phyloP scores from a whole-genome alignment of 2,797 vertebrate genomes.

The Kryptopterus vitreolus region DNA sequence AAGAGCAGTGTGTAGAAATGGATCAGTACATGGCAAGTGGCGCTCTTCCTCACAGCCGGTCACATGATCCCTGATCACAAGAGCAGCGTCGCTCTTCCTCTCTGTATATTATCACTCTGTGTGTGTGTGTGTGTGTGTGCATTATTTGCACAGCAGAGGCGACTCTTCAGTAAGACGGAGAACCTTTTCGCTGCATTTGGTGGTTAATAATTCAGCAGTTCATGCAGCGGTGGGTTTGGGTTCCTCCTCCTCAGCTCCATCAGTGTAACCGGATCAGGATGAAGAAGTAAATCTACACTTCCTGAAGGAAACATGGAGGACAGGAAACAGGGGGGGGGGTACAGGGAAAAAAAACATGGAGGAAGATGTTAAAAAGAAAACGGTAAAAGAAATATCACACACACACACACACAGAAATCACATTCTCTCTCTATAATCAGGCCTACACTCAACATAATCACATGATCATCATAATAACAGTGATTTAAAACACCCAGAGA shows the following conservation, averaged over 20 bases:
- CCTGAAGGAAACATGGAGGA: slow-evolving; percentile 11
- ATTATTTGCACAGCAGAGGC: slow-evolving; percentile 31
- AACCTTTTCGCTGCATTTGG: slow-evolving; percentile 24
- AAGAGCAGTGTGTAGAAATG: neutral
- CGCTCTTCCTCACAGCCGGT: neutral
- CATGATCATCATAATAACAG: neutral
- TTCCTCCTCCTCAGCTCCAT: slow-evolving; percentile 19
- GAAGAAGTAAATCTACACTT: slow-evolving; percentile 7
- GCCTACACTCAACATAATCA: neutral
- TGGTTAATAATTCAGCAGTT: slow-evolving; percentile 57
- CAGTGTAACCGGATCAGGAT: slow-evolving; percentile 31
- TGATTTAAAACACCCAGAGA: neutral
- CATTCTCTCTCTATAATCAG: neutral
- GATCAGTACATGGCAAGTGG: neutral
- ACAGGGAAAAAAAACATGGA: neutral
- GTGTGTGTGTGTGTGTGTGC: neutral
- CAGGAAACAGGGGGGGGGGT: neutral
- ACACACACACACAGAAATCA: neutral
- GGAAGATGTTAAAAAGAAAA: neutral
- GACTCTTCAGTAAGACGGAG: slow-evolving; percentile 41
- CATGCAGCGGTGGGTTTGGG: slow-evolving; percentile 43
- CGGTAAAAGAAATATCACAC: neutral
- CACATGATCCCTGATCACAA: too few relatives aligned
- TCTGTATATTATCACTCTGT: neutral
- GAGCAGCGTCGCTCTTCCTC: neutral